Base-by-base conservation (phyloP, 2,888 invertebrate genomes). In the Amiota mariae region DNA sequence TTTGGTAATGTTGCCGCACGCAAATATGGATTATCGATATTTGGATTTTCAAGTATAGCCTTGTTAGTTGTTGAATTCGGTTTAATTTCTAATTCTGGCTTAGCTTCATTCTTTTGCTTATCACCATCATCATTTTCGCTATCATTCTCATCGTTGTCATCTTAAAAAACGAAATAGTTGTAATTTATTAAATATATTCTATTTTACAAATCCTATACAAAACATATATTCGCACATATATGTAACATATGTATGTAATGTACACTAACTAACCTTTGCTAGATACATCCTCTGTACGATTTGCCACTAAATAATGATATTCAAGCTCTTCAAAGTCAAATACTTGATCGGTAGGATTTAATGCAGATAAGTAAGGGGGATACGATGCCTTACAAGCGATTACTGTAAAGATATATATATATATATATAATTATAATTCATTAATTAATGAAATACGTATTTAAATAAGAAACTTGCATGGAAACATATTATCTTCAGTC, bases 331-430 rank as follows among this genome's bases (percentile, higher is more conserved):
- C 97, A 85, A 96, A 94, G 87, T 98, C 97, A 89, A 97, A 96
- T 54, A 98, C 95, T 91, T 98, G 97, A 91, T 98, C 98, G 80
- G 96, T 96, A 0, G 98, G 98, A 82, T 98, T 90, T 46, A 98
- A 91, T 4, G 97, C 97, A 76, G 94, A 93, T 59, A 97, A 89
- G 87, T 98, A 98, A 1, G 97, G 93, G 8, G 96, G 95, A 87
- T 94, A 94, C 78, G 93, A 92, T 0, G 96, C 94, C 87, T 96
- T 96, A 85, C 95, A 95, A 2, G 96, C 95, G 86, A 98, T 97
- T 82, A 98, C 96, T 96, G 91, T 6, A 36, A 36, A 36, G 2
- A 36, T 36, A 6, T 3, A 61, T 49, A 6, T 49, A 6, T 54
- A 66, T 10, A 10, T 3, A n/a, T 10, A 4, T 73, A 56, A n/a